Conservation (phyloP, 2,888 invertebrate genomes). For the Eumerus sabulonum region DNA sequence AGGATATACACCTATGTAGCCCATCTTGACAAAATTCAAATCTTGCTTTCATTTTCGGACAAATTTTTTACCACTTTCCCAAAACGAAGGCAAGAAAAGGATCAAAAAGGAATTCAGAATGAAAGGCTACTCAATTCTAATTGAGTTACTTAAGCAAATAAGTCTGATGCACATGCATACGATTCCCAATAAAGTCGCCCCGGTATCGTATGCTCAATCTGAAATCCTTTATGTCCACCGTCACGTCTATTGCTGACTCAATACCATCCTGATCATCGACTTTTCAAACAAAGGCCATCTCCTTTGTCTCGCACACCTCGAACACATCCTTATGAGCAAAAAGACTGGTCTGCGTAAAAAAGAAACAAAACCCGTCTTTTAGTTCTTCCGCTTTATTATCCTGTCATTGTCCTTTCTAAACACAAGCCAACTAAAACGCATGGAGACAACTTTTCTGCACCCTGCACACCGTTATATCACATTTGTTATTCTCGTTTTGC, state of each 20-base stretch:
- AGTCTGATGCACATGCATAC: too few relatives aligned
- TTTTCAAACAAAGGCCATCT: slow-evolving; percentile 56
- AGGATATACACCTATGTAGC: too few relatives aligned
- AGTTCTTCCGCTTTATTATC: slow-evolving; percentile 59
- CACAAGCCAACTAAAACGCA: slow-evolving; percentile 38
- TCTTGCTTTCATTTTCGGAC: too few relatives aligned
- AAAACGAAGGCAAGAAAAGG: too few relatives aligned
- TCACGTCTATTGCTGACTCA: slow-evolving; percentile 44
- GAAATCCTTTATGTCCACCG: background rate
- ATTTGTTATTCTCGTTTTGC: slow-evolving; percentile 24
- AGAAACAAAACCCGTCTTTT: slow-evolving; percentile 21
- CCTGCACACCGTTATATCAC: slow-evolving; percentile 22
- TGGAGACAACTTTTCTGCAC: slow-evolving; percentile 28
- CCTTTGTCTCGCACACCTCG: slow-evolving; percentile 33
- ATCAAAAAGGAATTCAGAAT: too few relatives aligned
- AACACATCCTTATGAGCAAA: slow-evolving; percentile 27
- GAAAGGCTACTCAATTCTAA: too few relatives aligned
- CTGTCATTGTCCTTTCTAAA: slow-evolving; percentile 62
- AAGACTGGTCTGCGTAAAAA: slow-evolving; percentile 32
- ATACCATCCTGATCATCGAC: slow-evolving; percentile 48
- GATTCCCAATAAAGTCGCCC: background rate
- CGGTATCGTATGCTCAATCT: too few relatives aligned
- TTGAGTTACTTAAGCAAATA: too few relatives aligned
- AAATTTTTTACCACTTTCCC: too few relatives aligned
- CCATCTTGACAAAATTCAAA: too few relatives aligned